Conservation (phyloP, 1,140 invertebrate species). For the Cylas formicarius region DNA sequence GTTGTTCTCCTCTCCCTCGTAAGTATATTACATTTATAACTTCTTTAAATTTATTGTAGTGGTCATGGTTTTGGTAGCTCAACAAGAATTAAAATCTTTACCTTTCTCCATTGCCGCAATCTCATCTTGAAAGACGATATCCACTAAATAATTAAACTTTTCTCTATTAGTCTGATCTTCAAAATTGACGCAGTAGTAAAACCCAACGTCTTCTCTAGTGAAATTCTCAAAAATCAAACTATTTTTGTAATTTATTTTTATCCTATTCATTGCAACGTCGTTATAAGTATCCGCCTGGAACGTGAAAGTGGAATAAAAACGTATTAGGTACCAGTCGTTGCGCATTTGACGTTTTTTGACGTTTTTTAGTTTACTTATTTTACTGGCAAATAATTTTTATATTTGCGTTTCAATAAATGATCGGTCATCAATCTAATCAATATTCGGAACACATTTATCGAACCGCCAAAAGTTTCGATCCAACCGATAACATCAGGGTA, state of each 20-base stretch:
- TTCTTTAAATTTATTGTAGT: no score
- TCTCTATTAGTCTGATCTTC: slow-evolving; percentile 42
- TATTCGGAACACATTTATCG: no score
- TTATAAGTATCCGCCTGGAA: slow-evolving; percentile 47
- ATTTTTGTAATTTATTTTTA: slow-evolving; percentile 42
- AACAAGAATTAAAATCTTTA: no score
- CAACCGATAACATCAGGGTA: slow-evolving; percentile 13
- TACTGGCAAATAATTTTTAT: background rate
- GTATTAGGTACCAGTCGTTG: background rate
- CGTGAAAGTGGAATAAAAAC: background rate
- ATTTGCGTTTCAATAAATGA: background rate
- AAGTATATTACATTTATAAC: no score
- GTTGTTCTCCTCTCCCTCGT: no score
- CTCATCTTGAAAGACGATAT: slow-evolving; percentile 27
- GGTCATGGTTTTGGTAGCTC: no score
- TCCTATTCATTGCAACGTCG: slow-evolving; percentile 41
- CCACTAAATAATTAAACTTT: slow-evolving; percentile 48
- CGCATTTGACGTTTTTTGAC: background rate
- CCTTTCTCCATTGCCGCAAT: slow-evolving; percentile 7
- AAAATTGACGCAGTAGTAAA: slow-evolving; percentile 47
- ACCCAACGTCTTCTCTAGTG: slow-evolving; percentile 38
- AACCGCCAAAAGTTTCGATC: slow-evolving; percentile 9
- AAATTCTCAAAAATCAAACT: slow-evolving; percentile 44
- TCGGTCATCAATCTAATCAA: slow-evolving; percentile 1
- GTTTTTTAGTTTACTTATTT: background rate